Percentiles rank a stretch among this genome's conserved stretches.
phyloP scores from a whole-genome alignment of 2,113 vertebrate species.

The Sus scrofa region T2T-Sscrofa CM000814.6:91673501-91674000 shows the following conservation, averaged over 20 bases:
- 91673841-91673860: not conserved
- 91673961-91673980: not conserved
- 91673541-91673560: not conserved
- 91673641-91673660: slow-evolving; percentile 41
- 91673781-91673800: not conserved
- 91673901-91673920: not conserved
- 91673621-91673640: not conserved
- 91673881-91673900: not conserved
- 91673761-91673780: slow-evolving; percentile 13
- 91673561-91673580: not conserved
- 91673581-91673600: not conserved
- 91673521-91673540: not conserved
- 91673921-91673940: not conserved
- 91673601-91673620: not conserved
- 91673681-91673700: not conserved
- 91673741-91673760: not conserved
- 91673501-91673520: not conserved
- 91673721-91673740: too few species aligned
- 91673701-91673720: too few species aligned
- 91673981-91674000: not conserved
- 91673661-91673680: not conserved
- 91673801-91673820: not conserved
- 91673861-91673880: not conserved
- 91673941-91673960: not conserved
- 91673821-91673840: not conserved